These are phyloP conservation scores for Achlya flavicornis DNA, from an alignment of 2,888 invertebrate species.

Conservation along the genomic window DNA sequence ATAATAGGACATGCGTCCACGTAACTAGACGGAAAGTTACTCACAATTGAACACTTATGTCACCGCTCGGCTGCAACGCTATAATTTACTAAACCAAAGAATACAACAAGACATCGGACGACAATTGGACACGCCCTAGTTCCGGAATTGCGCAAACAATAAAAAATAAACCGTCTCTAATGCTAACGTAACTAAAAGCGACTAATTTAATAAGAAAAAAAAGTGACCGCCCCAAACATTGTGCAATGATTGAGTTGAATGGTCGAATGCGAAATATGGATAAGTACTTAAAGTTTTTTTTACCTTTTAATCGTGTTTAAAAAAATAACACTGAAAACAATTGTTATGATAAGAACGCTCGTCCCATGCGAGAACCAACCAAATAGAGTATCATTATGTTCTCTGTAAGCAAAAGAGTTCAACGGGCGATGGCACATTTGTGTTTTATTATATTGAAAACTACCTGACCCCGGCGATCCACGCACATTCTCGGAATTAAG, in stretches of 20 bases:
- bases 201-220: constrained; percentile 44
- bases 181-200: constrained; percentile 50
- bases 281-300: neutral
- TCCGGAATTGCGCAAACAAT: constrained; percentile 57
- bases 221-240: constrained; percentile 38
- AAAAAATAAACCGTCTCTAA: constrained; percentile 47
- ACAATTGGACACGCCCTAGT: constrained; percentile 61
- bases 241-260: constrained; percentile 30
- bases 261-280: neutral
- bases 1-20: constrained; percentile 8
- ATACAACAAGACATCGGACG: constrained; percentile 42
- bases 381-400: too few species aligned
- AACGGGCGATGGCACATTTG: too few species aligned
- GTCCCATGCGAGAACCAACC: too few species aligned
- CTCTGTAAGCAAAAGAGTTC: too few species aligned
- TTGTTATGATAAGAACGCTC: too few species aligned
- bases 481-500: too few species aligned
- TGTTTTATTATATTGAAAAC: too few species aligned
- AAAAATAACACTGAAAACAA: too few species aligned
- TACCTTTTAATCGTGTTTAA: too few species aligned
- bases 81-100: constrained; percentile 30
- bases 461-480: too few species aligned
- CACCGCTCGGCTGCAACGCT: constrained; percentile 37
- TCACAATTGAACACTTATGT: constrained; percentile 45
- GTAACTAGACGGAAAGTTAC: neutral